Evolutionary conservation across 2,113 vertebrate species (phyloP), one percentile per base, ranked within the genome.

Genomic region (Rhinolophus sinicus): DNA sequence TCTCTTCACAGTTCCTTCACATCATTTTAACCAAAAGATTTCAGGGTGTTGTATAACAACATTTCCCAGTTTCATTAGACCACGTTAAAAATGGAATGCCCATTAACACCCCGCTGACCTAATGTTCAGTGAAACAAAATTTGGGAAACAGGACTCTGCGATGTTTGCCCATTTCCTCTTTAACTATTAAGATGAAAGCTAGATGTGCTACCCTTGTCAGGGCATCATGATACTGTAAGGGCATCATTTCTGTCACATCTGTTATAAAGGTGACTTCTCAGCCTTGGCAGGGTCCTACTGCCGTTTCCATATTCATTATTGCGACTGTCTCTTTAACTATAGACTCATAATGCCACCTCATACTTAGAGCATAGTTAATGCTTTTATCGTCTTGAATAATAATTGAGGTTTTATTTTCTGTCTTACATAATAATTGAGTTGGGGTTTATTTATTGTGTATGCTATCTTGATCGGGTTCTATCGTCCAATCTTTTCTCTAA

Each of bases 21-120:
- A 83, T 64, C 35, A 56, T 78, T 94, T 82, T 50, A 85, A 94
- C 88, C 92, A 96, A 94, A 97, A 95, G 84, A 69, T 40, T 80
- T 69, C 70, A 70, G 60, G 35, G 78, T 82, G 60, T 86, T 73
- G 81, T 67, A 14, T 82, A 67, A 73, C 35, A 88, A 47, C 24
- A 54, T 58, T 76, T 93, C 35, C 15, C 62, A 91, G n/a, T 91
- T 92, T 96, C 40, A 64, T 82, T 60, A 93, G 30, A 47, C 58
- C 35, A 15, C 2, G 5, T 90, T 94, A 88, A 91, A 90, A 91
- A 93, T 80, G 84, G 85, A 84, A 38, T 15, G 50, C 58, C 52
- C 84, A 62, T 88, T 86, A 65, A 70, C 35, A 76, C 83, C 60
- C 50, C 12, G 24, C 67, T 77, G 83, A 93, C 77, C 91, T 78